Percentiles rank a stretch among this genome's conserved stretches.
These are phyloP conservation scores for Wasmannia auropunctata DNA, from an alignment of 1,140 invertebrate genomes.

Conservation along the genomic window DNA sequence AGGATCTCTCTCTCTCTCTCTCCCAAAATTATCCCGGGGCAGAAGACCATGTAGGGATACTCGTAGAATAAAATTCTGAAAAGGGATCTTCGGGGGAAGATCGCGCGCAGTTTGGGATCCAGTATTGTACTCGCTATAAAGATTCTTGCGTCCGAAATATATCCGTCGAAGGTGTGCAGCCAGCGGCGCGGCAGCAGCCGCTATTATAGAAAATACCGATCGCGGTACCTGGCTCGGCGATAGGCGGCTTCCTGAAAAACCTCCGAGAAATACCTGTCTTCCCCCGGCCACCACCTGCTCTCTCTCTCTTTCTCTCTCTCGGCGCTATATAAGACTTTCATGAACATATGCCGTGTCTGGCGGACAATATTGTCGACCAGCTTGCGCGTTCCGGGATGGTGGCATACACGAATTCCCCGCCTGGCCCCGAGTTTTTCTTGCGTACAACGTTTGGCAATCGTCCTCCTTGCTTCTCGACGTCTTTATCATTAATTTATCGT, in stretches of 20 bases:
- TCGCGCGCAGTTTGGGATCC: not conserved
- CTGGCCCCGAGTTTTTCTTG: not conserved
- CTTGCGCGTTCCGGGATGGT: not conserved
- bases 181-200: not conserved
- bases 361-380: conserved; percentile 29
- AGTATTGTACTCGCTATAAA: conserved; percentile 1
- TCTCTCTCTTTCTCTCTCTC: no score
- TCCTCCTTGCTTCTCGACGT: not conserved
- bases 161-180: not conserved
- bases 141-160: not conserved
- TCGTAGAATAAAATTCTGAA: not conserved
- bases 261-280: conserved; percentile 64
- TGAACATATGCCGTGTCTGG: conserved; percentile 47
- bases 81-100: not conserved
- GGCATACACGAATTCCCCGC: not conserved
- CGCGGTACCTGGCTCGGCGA: conserved; percentile 38
- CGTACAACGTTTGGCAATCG: not conserved
- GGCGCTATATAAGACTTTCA: conserved; percentile 35
- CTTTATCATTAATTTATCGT: not conserved
- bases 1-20: no score
- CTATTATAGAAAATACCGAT: conserved; percentile 35
- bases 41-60: not conserved
- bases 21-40: not conserved
- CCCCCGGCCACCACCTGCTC: conserved; percentile 67
- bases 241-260: conserved; percentile 66